A percentile compares a stretch with the other conserved stretches of the same genome.
These are phyloP conservation scores for Montipora efflorescens DNA, from an alignment of 64 coral and sea anemone species.

Conservation along the genomic window DNA sequence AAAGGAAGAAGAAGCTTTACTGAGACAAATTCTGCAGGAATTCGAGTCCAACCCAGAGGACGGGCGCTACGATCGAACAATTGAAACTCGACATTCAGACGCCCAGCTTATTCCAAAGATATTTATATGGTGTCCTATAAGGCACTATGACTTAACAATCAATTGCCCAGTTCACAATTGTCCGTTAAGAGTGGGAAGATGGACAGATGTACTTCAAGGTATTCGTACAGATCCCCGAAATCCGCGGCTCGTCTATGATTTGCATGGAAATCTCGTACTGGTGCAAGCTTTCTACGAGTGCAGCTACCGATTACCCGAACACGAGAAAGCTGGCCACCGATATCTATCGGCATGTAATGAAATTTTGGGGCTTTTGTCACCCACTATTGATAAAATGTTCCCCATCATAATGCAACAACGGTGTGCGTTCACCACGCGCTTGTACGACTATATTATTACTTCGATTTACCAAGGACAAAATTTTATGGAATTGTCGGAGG, in stretches of 20 bases:
- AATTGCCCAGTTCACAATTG: background rate
- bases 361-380: conserved; percentile 35
- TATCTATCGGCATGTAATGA: conserved; percentile 64
- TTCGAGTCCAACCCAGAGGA: background rate
- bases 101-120: no score
- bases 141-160: background rate
- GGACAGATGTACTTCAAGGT: background rate
- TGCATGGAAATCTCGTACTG: conserved; percentile 34
- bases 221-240: background rate
- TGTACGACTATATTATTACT: no score
- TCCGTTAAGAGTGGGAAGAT: background rate
- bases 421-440: background rate
- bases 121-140: background rate
- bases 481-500: conserved; percentile 22
- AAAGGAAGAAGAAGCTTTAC: background rate
- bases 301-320: background rate
- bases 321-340: conserved; percentile 16
- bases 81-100: background rate
- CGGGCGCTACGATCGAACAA: background rate
- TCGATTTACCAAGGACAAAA: conserved; percentile 3
- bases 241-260: conserved; percentile 38
- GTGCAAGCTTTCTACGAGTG: conserved; percentile 51
- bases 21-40: background rate
- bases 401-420: conserved; percentile 44
- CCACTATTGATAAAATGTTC: background rate